These are phyloP conservation scores for Heterochromis multidens DNA, from an alignment of 2,113 vertebrate species.

Conservation along the genomic window DNA sequence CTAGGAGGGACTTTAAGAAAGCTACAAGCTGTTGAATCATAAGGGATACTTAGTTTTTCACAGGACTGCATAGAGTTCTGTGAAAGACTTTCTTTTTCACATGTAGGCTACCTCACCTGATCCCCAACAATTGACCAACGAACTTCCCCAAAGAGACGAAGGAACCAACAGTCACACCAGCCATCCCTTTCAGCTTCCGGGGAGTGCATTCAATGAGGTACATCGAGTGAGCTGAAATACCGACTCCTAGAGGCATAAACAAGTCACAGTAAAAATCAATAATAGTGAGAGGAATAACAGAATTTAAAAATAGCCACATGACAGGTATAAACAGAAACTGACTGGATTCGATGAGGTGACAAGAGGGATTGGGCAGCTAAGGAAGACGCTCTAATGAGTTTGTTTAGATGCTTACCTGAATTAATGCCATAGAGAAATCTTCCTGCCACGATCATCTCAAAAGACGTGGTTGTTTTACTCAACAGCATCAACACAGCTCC, in stretches of 20 bases:
- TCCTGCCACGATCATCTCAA: slow-evolving; percentile 78
- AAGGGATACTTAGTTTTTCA: not conserved
- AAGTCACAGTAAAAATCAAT: not conserved
- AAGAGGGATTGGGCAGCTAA: not conserved
- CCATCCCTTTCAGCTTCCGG: slow-evolving; percentile 66
- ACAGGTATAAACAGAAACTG: not conserved
- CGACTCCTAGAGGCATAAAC: slow-evolving; percentile 57
- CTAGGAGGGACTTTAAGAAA: too few species aligned
- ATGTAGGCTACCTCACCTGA: slow-evolving; percentile 71
- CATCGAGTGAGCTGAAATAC: slow-evolving; percentile 67
- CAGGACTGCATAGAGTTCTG: not conserved
- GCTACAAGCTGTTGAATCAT: not conserved
- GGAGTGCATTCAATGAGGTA: slow-evolving; percentile 79
- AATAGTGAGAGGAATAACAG: not conserved
- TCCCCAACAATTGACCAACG: slow-evolving; percentile 78
- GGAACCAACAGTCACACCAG: slow-evolving; percentile 69
- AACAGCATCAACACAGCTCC: slow-evolving; percentile 70
- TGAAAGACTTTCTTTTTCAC: not conserved
- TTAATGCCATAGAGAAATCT: slow-evolving; percentile 70
- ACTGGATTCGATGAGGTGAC: not conserved
- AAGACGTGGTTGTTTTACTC: slow-evolving; percentile 65
- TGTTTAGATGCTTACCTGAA: slow-evolving; percentile 48
- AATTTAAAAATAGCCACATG: not conserved
- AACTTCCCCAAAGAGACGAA: slow-evolving; percentile 77
- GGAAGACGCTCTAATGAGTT: not conserved